Evolutionary conservation across 2,888 invertebrate species (phyloP).

Genomic region (Allophyes oxyacanthae): DNA sequence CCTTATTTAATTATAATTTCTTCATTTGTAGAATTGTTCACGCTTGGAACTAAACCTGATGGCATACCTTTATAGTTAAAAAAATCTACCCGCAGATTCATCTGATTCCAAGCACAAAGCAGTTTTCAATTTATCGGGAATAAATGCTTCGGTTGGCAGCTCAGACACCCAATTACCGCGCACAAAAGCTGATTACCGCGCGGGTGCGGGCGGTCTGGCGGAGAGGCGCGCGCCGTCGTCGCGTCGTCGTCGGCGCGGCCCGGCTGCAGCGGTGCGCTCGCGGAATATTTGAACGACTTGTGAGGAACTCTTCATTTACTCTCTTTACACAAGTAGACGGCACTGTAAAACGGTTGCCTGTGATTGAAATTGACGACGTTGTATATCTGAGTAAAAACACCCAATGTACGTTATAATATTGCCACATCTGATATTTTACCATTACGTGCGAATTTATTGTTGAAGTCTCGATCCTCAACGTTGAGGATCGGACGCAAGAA

Average conservation of each 20-base stretch:
- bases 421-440: not conserved
- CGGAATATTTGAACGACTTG: conserved; percentile 82
- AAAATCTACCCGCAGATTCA: conserved; percentile 77
- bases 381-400: conserved; percentile 13
- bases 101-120: conserved; percentile 84
- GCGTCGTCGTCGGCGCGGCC: conserved; percentile 51
- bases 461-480: too few species aligned
- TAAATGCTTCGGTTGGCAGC: conserved; percentile 88
- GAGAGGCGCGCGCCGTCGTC: conserved; percentile 51
- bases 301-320: conserved; percentile 82
- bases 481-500: too few species aligned
- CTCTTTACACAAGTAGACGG: conserved; percentile 71
- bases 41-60: conserved; percentile 10
- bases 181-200: conserved; percentile 89
- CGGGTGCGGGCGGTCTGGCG: conserved; percentile 74
- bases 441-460: too few species aligned
- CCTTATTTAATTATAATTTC: not conserved
- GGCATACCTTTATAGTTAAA: conserved; percentile 52
- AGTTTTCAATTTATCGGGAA: conserved; percentile 88
- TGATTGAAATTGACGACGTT: conserved; percentile 74
- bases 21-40: conserved; percentile 2
- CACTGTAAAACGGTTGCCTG: conserved; percentile 63
- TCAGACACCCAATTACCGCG: conserved; percentile 89
- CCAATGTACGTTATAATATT: not conserved
- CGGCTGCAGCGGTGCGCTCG: conserved; percentile 64